Evolutionary conservation across 2,113 vertebrate genomes (phyloP).

Genomic region (Ploceus nigricollis): DNA sequence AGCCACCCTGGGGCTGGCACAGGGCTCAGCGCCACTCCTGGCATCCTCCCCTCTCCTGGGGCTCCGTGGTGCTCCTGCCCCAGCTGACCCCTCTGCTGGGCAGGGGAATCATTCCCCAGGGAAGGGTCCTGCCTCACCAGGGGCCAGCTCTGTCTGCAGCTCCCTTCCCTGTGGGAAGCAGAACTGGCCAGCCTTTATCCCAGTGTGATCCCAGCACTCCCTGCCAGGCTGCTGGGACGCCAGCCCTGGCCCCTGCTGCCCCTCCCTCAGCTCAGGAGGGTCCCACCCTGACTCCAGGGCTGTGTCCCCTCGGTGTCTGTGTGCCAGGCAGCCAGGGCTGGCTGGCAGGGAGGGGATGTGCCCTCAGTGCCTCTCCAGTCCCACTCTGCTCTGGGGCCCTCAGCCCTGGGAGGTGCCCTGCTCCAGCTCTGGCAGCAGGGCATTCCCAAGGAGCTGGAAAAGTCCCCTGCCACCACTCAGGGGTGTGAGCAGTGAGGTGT

Average conservation of each 20-base stretch:
- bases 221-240: accelerated
- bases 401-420: background rate
- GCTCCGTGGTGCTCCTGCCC: background rate
- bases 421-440: background rate
- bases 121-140: background rate
- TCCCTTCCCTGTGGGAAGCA: background rate
- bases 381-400: background rate
- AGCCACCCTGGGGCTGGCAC: background rate
- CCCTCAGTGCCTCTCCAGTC: background rate
- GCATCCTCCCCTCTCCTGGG: background rate
- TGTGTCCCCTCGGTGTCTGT: too few species aligned
- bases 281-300: background rate
- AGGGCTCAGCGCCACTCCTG: background rate
- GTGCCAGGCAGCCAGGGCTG: background rate
- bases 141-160: background rate
- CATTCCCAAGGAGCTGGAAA: background rate
- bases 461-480: background rate
- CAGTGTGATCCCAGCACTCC: background rate
- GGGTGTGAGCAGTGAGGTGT: background rate
- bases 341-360: background rate
- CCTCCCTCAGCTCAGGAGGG: background rate
- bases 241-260: background rate
- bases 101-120: background rate
- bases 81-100: background rate
- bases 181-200: background rate